Conservation (phyloP, 1,140 invertebrate genomes). For the Heliconius hermathena region DNA sequence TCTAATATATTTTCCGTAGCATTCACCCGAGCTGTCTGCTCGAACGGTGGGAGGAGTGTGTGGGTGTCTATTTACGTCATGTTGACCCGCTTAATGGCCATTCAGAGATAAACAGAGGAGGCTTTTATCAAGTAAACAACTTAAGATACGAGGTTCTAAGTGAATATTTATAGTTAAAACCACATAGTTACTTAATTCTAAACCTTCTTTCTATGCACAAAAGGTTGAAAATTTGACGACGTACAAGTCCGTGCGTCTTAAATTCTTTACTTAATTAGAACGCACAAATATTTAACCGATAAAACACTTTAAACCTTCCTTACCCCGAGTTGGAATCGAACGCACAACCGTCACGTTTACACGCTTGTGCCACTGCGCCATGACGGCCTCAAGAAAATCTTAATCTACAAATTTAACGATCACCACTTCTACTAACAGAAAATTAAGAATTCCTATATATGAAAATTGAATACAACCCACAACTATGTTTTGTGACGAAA, state of each 20-base stretch:
- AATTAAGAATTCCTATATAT: too few relatives aligned
- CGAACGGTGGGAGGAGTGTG: background rate
- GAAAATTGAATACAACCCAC: background rate
- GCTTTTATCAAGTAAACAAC: constrained; percentile 4
- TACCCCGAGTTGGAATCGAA: too few relatives aligned
- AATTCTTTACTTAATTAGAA: too few relatives aligned
- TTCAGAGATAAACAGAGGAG: constrained; percentile 19
- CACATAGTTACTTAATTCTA: background rate
- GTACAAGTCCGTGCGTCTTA: too few relatives aligned
- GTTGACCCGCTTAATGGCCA: constrained; percentile 25
- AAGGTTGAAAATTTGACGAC: background rate
- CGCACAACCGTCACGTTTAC: too few relatives aligned
- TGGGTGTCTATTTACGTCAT: constrained; percentile 19
- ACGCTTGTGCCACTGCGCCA: too few relatives aligned
- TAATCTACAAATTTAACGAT: too few relatives aligned
- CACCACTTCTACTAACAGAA: too few relatives aligned
- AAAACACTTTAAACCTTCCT: too few relatives aligned
- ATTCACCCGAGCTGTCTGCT: background rate
- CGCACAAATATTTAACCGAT: too few relatives aligned
- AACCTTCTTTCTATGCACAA: too few relatives aligned
- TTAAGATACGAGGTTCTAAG: constrained; percentile 1
- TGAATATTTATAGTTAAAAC: constrained; percentile 15
- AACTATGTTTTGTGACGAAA: background rate
- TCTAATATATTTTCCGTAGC: background rate
- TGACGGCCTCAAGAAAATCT: too few relatives aligned